These are phyloP conservation scores for Plusia festucae DNA, from an alignment of 2,888 invertebrate species.

Conservation along the genomic window DNA sequence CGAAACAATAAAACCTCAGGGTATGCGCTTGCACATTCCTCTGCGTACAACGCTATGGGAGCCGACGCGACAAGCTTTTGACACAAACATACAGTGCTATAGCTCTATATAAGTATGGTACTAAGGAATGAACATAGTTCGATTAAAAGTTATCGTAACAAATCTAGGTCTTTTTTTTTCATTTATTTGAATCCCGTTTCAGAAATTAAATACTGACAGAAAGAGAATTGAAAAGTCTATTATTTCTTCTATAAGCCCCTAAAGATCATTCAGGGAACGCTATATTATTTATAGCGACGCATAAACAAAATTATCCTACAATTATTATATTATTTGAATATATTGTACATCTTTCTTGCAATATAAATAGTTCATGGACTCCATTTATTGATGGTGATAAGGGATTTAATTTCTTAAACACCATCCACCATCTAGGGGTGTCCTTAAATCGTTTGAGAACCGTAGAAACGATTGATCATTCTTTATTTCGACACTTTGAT, in stretches of 20 bases:
- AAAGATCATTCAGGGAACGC: too few relatives aligned
- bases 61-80: constrained; percentile 37
- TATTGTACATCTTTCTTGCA: background rate
- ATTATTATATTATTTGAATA: background rate
- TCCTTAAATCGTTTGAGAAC: constrained; percentile 20
- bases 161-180: too few relatives aligned
- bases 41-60: constrained; percentile 59
- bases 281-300: background rate
- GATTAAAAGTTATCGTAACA: background rate
- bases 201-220: too few relatives aligned
- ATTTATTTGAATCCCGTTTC: too few relatives aligned
- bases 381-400: constrained; percentile 6
- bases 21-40: constrained; percentile 55
- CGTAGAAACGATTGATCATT: constrained; percentile 17
- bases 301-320: background rate
- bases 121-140: background rate
- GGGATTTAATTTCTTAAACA: constrained; percentile 11
- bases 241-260: too few relatives aligned
- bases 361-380: background rate
- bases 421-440: constrained; percentile 3
- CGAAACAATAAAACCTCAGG: constrained; percentile 42
- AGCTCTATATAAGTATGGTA: constrained; percentile 10
- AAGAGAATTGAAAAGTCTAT: too few relatives aligned
- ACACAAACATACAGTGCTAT: constrained; percentile 28
- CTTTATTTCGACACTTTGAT: constrained; percentile 18